phyloP scores from a whole-genome alignment of 1,140 invertebrate genomes.

The Drosophila lini region DNA sequence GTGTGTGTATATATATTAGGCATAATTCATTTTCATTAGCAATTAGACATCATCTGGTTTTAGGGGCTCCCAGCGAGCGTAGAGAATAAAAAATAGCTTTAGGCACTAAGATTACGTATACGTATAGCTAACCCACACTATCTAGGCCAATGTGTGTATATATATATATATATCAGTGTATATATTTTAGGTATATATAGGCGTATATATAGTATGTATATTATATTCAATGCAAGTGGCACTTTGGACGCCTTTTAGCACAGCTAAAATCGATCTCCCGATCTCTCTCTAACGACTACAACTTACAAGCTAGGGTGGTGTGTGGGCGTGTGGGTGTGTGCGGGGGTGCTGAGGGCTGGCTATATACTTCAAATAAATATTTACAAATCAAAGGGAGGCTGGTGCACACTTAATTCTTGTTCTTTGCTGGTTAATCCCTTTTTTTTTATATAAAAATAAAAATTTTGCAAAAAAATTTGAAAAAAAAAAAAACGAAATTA shows the following conservation, averaged over 20 bases:
- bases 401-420: conserved; percentile 1
- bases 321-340: conserved; percentile 26
- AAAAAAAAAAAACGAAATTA: conserved; percentile 34
- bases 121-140: conserved; percentile 42
- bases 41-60: conserved; percentile 52
- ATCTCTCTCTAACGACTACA: conserved; percentile 45
- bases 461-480: conserved; percentile 26
- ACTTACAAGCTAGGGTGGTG: conserved; percentile 47
- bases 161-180: conserved; percentile 30
- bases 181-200: conserved; percentile 37
- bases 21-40: conserved; percentile 72
- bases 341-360: conserved; percentile 29
- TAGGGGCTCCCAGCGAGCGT: conserved; percentile 28
- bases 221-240: conserved; percentile 67
- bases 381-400: conserved; percentile 63
- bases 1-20: conserved; percentile 44
- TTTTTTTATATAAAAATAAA: conserved; percentile 6
- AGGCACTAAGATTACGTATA: conserved; percentile 34
- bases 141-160: conserved; percentile 23
- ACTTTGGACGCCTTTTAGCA: conserved; percentile 64
- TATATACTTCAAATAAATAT: conserved; percentile 75
- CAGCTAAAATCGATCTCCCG: conserved; percentile 60
- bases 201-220: conserved; percentile 26
- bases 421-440: conserved; percentile 2
- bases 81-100: conserved; percentile 35